These are phyloP conservation scores for Pitta sordida DNA, from an alignment of 2,113 vertebrate genomes.

Conservation along the genomic window DNA sequence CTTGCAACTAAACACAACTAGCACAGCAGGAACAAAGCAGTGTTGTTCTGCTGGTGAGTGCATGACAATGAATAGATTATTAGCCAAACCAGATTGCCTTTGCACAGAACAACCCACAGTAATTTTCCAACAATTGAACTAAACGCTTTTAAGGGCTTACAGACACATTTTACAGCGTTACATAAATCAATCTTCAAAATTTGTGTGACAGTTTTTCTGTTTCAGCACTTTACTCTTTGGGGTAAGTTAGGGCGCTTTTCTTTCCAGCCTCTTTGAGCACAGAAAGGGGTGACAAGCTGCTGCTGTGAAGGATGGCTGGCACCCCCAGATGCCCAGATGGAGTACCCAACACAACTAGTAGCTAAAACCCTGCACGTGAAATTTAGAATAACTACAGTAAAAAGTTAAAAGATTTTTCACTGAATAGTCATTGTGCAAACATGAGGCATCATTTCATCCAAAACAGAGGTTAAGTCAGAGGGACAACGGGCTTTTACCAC, in stretches of 20 bases:
- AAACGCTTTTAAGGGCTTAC: not conserved
- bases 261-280: not conserved
- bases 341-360: not conserved
- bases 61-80: not conserved
- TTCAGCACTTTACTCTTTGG: not conserved
- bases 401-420: not conserved
- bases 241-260: not conserved
- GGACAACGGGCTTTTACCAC: not conserved
- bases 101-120: not conserved
- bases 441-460: not conserved
- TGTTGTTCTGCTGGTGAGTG: not conserved
- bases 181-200: not conserved
- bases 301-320: not conserved
- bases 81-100: not conserved
- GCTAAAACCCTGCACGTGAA: not conserved
- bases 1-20: not conserved
- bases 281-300: not conserved
- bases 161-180: not conserved
- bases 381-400: not conserved
- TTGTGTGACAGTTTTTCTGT: accelerated
- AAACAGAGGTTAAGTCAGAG: not conserved
- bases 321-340: not conserved
- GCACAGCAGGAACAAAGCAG: not conserved
- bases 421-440: not conserved
- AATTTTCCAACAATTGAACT: not conserved